Conservation (phyloP, 2,113 vertebrate species). For the Phylloscopus whistleri region DNA sequence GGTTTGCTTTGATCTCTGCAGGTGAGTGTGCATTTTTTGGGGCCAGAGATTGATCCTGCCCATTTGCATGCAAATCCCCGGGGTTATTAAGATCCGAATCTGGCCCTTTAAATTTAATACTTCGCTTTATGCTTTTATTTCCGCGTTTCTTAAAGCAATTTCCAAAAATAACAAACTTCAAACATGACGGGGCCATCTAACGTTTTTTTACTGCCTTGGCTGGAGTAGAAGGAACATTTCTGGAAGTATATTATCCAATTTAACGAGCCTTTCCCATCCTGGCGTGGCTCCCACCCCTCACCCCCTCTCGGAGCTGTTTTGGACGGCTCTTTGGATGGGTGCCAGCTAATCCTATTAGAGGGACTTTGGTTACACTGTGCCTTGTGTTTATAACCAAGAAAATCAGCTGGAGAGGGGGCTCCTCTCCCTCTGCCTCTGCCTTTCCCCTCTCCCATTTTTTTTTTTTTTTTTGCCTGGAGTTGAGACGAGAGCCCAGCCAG, state of each 20-base stretch:
- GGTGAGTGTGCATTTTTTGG: neutral
- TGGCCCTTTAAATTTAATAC: slow-evolving; percentile 62
- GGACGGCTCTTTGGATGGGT: slow-evolving; percentile 13
- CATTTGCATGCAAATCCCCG: slow-evolving; percentile 38
- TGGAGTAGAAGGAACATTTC: slow-evolving; percentile 54
- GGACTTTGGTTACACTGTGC: slow-evolving; percentile 43
- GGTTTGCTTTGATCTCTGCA: slow-evolving; percentile 43
- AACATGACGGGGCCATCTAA: slow-evolving; percentile 46
- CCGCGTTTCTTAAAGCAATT: slow-evolving; percentile 59
- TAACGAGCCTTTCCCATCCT: slow-evolving; percentile 43
- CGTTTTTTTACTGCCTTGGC: slow-evolving; percentile 64
- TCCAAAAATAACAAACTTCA: slow-evolving; percentile 67
- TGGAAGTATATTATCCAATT: slow-evolving; percentile 59
- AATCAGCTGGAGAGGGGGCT: neutral
- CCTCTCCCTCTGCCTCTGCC: neutral
- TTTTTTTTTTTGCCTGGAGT: neutral
- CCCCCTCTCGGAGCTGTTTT: slow-evolving; percentile 15
- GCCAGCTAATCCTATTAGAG: slow-evolving; percentile 63
- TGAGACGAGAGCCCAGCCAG: neutral
- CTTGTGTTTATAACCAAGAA: slow-evolving; percentile 42
- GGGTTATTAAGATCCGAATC: slow-evolving; percentile 54
- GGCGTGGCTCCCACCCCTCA: slow-evolving; percentile 33
- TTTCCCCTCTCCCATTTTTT: neutral
- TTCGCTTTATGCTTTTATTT: slow-evolving; percentile 56
- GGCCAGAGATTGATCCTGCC: slow-evolving; percentile 30